phyloP scores from a whole-genome alignment of 1,140 invertebrate genomes.

The Pseudomyrmex cubaensis region DNA sequence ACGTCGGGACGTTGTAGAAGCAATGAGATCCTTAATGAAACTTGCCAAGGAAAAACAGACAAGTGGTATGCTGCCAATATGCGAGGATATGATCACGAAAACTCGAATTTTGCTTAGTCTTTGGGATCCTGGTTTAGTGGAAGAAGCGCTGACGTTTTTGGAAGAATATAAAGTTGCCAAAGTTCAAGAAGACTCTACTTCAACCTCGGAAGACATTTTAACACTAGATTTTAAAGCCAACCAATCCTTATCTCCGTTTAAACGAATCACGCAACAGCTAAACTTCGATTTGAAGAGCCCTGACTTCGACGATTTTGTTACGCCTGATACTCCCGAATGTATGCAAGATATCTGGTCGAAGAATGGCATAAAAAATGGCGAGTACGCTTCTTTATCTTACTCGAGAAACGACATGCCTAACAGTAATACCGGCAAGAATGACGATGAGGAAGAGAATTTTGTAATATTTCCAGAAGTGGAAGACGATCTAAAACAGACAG shows the following conservation, averaged over 20 bases:
- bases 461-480: slow-evolving; percentile 83
- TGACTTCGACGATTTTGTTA: slow-evolving; percentile 90
- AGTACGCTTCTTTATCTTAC: slow-evolving; percentile 66
- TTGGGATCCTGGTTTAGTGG: slow-evolving; percentile 93
- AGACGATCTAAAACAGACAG: slow-evolving; percentile 76
- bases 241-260: slow-evolving; percentile 89
- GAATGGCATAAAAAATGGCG: slow-evolving; percentile 75
- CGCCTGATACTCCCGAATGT: slow-evolving; percentile 88
- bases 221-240: slow-evolving; percentile 79
- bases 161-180: slow-evolving; percentile 90
- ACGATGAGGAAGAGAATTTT: slow-evolving; percentile 77
- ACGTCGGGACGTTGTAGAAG: slow-evolving; percentile 91
- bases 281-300: slow-evolving; percentile 89
- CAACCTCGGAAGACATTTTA: slow-evolving; percentile 76
- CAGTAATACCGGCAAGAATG: slow-evolving; percentile 12
- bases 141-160: slow-evolving; percentile 93
- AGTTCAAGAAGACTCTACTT: slow-evolving; percentile 73
- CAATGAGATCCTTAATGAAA: slow-evolving; percentile 91
- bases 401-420: slow-evolving; percentile 64
- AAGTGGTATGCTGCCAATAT: slow-evolving; percentile 90
- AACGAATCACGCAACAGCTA: slow-evolving; percentile 91
- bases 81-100: slow-evolving; percentile 92
- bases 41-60: slow-evolving; percentile 90
- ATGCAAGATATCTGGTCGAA: slow-evolving; percentile 87
- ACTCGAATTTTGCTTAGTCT: slow-evolving; percentile 91